Percentiles rank a stretch among this genome's conserved stretches.
phyloP scores from a whole-genome alignment of 2,888 invertebrate genomes.

The Tricholauxania praeusta region DNA sequence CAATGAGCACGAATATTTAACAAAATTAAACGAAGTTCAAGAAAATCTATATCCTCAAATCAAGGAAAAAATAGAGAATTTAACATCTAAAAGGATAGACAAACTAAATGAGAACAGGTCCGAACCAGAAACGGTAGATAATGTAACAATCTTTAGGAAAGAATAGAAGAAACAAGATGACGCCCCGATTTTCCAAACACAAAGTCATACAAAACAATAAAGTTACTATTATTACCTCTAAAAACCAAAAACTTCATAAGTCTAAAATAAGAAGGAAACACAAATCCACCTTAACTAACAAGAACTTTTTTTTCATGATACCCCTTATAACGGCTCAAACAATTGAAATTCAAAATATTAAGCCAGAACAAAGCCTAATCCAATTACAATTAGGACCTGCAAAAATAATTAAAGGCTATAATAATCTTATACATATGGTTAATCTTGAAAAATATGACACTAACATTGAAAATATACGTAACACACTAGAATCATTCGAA shows the following conservation, averaged over 20 bases:
- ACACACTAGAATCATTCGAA: too few species aligned
- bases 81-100: slow-evolving; percentile 11
- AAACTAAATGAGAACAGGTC: slow-evolving; percentile 39
- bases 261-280: slow-evolving; percentile 33
- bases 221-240: slow-evolving; percentile 34
- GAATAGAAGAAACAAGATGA: slow-evolving; percentile 34
- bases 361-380: neutral
- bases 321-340: neutral
- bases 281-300: neutral
- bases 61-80: slow-evolving; percentile 24
- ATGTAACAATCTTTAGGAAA: slow-evolving; percentile 39
- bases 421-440: neutral
- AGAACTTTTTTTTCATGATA: neutral
- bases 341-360: slow-evolving; percentile 11
- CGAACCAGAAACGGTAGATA: slow-evolving; percentile 11
- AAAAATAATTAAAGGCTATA: neutral
- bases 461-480: neutral
- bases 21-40: neutral
- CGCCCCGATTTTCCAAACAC: slow-evolving; percentile 29
- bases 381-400: neutral
- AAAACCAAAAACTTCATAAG: slow-evolving; percentile 44
- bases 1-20: slow-evolving; percentile 8
- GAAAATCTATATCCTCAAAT: slow-evolving; percentile 34
- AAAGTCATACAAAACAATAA: slow-evolving; percentile 29
- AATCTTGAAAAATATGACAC: neutral